phyloP scores from a whole-genome alignment of 2,888 invertebrate genomes.

The Apocheima hispidaria region DNA sequence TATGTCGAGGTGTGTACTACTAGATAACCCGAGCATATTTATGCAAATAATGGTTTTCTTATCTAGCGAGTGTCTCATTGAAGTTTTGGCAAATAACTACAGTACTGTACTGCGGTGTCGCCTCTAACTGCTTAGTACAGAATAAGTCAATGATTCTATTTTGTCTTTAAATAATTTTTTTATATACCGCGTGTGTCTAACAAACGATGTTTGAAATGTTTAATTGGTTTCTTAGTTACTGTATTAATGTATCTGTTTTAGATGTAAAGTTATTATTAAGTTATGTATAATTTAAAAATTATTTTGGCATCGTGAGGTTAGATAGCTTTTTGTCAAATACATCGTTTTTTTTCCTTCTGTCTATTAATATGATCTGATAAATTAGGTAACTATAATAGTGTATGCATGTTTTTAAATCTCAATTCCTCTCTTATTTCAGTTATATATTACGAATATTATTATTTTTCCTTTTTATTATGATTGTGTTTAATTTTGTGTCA shows the following conservation, averaged over 20 bases:
- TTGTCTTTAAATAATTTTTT: slow-evolving; percentile 48
- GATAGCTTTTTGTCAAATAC: slow-evolving; percentile 15
- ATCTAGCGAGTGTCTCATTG: too few relatives aligned
- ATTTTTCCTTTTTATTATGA: background rate
- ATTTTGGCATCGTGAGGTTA: slow-evolving; percentile 42
- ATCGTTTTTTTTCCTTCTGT: background rate
- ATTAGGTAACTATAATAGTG: slow-evolving; percentile 4
- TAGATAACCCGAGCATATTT: too few relatives aligned
- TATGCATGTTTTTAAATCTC: slow-evolving; percentile 14
- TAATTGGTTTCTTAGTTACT: slow-evolving; percentile 29
- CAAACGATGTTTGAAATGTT: slow-evolving; percentile 29
- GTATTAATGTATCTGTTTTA: slow-evolving; percentile 40
- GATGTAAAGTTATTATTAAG: slow-evolving; percentile 26
- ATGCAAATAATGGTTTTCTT: too few relatives aligned
- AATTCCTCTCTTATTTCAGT: slow-evolving; percentile 8
- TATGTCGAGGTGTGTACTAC: too few relatives aligned
- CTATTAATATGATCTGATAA: slow-evolving; percentile 27
- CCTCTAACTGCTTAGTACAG: too few relatives aligned
- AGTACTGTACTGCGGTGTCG: too few relatives aligned
- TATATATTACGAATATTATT: background rate
- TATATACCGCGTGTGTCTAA: slow-evolving; percentile 43
- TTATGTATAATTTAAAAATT: slow-evolving; percentile 25
- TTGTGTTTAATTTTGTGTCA: slow-evolving; percentile 2
- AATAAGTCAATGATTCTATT: too few relatives aligned
- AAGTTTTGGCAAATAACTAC: too few relatives aligned